Conservation (phyloP, 2,888 invertebrate genomes). For the Ophioninae sp. region DNA sequence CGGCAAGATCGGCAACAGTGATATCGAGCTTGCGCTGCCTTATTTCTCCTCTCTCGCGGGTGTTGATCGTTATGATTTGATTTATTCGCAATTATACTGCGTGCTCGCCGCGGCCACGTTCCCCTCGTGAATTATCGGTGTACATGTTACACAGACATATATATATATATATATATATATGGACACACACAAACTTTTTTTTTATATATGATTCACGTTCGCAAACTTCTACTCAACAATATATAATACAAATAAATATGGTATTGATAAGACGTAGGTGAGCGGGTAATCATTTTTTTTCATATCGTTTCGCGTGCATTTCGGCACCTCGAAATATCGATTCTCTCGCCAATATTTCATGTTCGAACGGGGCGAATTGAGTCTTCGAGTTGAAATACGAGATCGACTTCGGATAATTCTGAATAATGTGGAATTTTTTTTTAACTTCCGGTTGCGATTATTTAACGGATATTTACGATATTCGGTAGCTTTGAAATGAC, state of each 20-base stretch:
- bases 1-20: conserved; percentile 60
- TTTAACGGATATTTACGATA: neutral
- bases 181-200: neutral
- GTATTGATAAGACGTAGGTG: conserved; percentile 8
- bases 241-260: conserved; percentile 28
- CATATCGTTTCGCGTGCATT: conserved; percentile 8
- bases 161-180: conserved; percentile 21
- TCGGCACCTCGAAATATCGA: conserved; percentile 3
- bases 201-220: conserved; percentile 3
- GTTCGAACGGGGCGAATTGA: neutral
- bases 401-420: neutral
- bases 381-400: neutral
- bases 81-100: conserved; percentile 76
- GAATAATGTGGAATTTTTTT: neutral
- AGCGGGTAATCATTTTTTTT: neutral
- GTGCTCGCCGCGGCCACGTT: conserved; percentile 61
- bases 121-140: conserved; percentile 71
- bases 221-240: conserved; percentile 12
- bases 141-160: conserved; percentile 52
- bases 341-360: neutral
- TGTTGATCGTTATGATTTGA: conserved; percentile 78
- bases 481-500: neutral
- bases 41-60: conserved; percentile 50
- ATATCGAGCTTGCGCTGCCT: conserved; percentile 56
- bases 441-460: too few species aligned